Evolutionary conservation across 2,797 vertebrate genomes (phyloP).

Genomic region (Cichlasoma orientale): DNA sequence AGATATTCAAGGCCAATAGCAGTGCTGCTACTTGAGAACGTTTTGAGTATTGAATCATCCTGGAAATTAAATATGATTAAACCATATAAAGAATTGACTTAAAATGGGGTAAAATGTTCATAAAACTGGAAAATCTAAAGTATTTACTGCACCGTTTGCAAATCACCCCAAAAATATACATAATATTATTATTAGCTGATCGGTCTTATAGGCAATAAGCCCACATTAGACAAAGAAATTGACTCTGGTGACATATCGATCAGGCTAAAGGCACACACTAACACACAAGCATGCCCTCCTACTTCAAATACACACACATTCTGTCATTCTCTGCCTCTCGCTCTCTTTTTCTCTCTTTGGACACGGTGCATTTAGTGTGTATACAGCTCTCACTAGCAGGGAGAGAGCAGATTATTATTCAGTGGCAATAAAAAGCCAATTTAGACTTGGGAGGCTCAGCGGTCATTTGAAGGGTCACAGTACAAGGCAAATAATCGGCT

Average conservation of each 20-base stretch:
- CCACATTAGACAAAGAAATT: constrained; percentile 17
- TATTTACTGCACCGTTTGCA: background rate
- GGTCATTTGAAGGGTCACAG: constrained; percentile 74
- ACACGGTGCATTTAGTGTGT: constrained; percentile 71
- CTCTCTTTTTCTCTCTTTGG: constrained; percentile 56
- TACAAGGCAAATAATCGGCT: constrained; percentile 71
- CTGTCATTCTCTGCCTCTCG: constrained; percentile 32
- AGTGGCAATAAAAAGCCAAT: constrained; percentile 79
- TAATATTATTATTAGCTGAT: constrained; percentile 5
- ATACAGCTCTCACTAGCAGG: constrained; percentile 69
- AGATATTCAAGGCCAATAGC: background rate
- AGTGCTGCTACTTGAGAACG: background rate
- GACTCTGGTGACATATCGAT: constrained; percentile 48
- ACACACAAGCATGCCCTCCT: constrained; percentile 1
- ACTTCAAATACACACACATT: constrained; percentile 12
- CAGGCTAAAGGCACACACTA: constrained; percentile 33
- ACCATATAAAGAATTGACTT: background rate
- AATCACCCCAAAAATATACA: background rate
- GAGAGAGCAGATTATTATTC: constrained; percentile 76
- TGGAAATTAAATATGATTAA: background rate
- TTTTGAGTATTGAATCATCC: background rate
- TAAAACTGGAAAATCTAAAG: background rate
- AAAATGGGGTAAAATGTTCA: background rate
- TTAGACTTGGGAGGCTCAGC: constrained; percentile 67
- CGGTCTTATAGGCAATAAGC: constrained; percentile 7